These are phyloP conservation scores for Crepidodera aurea DNA, from an alignment of 2,888 invertebrate species.

Conservation along the genomic window DNA sequence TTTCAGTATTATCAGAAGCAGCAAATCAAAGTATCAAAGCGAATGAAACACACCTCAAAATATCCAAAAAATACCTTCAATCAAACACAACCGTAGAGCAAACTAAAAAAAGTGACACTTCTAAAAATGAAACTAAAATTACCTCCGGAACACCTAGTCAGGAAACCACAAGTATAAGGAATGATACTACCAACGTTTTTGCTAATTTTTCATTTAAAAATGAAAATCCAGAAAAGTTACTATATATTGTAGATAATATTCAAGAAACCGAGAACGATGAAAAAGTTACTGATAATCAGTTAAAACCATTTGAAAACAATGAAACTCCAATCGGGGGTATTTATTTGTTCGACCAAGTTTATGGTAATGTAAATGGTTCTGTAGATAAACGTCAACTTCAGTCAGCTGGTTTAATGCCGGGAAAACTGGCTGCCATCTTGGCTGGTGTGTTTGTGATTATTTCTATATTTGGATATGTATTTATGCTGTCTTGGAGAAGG, in stretches of 20 bases:
- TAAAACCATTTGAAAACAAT: no score
- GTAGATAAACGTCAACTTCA: background rate
- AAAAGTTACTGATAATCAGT: no score
- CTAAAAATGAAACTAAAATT: no score
- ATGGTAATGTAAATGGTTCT: background rate
- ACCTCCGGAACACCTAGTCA: no score
- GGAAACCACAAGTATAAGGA: no score
- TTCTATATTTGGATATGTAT: slow-evolving; percentile 58
- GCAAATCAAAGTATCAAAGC: background rate
- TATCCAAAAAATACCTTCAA: background rate
- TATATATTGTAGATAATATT: no score
- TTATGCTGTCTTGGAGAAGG: slow-evolving; percentile 60
- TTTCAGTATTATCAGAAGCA: slow-evolving; percentile 1
- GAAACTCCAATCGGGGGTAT: no score
- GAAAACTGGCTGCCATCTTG: slow-evolving; percentile 47
- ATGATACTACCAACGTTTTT: no score
- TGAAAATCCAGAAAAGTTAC: no score
- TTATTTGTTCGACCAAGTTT: background rate
- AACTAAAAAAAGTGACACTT: background rate
- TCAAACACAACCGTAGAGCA: background rate
- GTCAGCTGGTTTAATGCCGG: slow-evolving; percentile 35
- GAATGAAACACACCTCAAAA: background rate
- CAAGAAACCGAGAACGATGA: no score
- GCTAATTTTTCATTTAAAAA: no score
- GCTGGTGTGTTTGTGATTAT: slow-evolving; percentile 54